Conservation (phyloP, 2,797 vertebrate genomes). For the Muscicapa comitata region DNA sequence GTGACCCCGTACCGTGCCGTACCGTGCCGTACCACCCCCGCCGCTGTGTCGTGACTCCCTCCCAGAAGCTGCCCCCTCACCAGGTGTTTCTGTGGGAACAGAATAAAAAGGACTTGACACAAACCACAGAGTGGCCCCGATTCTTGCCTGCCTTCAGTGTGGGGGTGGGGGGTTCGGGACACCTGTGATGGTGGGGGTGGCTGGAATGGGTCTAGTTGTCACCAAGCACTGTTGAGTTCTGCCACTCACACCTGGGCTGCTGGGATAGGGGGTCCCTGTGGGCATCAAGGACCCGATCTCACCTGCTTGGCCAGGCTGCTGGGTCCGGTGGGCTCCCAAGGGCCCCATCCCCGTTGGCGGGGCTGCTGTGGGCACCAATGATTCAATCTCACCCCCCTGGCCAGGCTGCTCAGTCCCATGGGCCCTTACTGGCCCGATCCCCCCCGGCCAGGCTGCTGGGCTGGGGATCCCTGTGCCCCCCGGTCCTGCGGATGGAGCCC, state of each 20-base stretch:
- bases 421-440: too few relatives aligned
- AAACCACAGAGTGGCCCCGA: conserved; percentile 16
- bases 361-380: neutral
- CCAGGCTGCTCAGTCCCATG: neutral
- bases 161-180: too few relatives aligned
- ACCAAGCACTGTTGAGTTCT: neutral
- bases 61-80: conserved; percentile 90
- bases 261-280: neutral
- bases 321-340: neutral
- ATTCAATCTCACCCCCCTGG: neutral
- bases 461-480: too few relatives aligned
- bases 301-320: neutral
- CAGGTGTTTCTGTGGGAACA: conserved; percentile 94
- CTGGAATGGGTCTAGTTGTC: neutral
- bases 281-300: neutral
- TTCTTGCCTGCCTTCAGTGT: neutral
- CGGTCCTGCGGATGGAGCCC: fast-evolving
- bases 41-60: conserved; percentile 93
- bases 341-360: neutral
- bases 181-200: fast-evolving
- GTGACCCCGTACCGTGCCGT: conserved; percentile 80
- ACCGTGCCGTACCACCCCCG: conserved; percentile 69
- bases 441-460: neutral
- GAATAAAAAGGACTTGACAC: conserved; percentile 88
- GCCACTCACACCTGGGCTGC: neutral